Percentiles rank a stretch among this genome's conserved stretches.
Conservation (phyloP, 2,113 vertebrate genomes). For the Edolisoma coerulescens region DNA sequence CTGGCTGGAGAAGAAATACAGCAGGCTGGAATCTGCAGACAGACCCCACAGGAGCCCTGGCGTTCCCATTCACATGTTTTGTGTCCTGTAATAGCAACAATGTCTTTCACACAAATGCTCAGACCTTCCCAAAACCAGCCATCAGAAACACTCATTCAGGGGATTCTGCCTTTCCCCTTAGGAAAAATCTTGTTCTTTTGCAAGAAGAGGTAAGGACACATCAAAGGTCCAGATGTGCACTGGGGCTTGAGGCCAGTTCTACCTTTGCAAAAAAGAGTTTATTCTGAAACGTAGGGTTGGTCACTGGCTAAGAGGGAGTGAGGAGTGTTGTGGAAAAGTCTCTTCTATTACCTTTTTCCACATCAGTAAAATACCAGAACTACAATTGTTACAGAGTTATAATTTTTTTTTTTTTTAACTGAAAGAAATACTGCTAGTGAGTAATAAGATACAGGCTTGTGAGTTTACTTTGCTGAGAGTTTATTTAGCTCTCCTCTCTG, state of each 20-base stretch:
- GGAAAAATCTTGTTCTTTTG: not conserved
- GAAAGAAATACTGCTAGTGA: not conserved
- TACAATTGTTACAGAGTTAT: not conserved
- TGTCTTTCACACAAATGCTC: not conserved
- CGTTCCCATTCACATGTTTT: rapidly evolving
- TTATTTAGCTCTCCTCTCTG: not conserved
- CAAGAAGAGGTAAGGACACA: not conserved
- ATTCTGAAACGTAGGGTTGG: not conserved
- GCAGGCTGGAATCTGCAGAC: not conserved
- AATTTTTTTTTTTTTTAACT: not conserved
- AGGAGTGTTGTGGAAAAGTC: not conserved
- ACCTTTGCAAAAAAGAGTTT: not conserved
- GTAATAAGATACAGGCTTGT: not conserved
- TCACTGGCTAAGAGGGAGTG: not conserved
- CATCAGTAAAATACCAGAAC: not conserved
- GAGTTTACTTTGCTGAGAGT: not conserved
- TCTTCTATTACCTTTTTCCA: not conserved
- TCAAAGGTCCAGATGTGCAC: not conserved
- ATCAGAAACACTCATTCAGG: not conserved
- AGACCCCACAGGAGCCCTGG: not conserved
- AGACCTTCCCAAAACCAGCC: not conserved
- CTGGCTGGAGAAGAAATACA: not conserved
- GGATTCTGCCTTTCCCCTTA: not conserved
- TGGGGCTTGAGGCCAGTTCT: not conserved
- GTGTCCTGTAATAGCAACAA: not conserved